phyloP scores from a whole-genome alignment of 2,888 invertebrate species.

The Creontiades dilutus region DNA sequence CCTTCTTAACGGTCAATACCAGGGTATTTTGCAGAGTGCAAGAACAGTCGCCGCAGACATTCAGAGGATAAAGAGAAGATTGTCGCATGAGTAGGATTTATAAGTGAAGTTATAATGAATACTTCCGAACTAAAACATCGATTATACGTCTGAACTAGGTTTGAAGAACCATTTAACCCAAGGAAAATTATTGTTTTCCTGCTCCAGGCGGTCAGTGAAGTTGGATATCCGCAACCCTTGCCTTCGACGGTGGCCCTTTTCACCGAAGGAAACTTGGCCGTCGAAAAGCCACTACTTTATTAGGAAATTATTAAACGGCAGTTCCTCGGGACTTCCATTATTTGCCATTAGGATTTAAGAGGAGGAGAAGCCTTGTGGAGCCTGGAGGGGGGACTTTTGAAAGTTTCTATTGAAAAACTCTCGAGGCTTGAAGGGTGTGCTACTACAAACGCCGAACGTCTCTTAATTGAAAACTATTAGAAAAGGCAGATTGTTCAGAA shows the following conservation, averaged over 20 bases:
- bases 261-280: slow-evolving; percentile 44
- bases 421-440: slow-evolving; percentile 8
- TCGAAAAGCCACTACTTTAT: slow-evolving; percentile 58
- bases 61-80: too few relatives aligned
- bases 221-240: slow-evolving; percentile 4
- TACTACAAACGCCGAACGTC: slow-evolving; percentile 51
- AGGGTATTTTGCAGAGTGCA: too few relatives aligned
- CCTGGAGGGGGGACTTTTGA: not conserved
- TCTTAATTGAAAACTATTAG: slow-evolving; percentile 64
- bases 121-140: too few relatives aligned
- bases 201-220: slow-evolving; percentile 5
- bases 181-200: not conserved
- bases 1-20: too few relatives aligned
- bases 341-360: slow-evolving; percentile 60
- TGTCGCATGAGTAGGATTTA: too few relatives aligned
- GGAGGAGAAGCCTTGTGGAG: not conserved
- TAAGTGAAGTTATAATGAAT: too few relatives aligned
- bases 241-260: not conserved
- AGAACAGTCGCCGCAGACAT: too few relatives aligned
- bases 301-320: slow-evolving; percentile 66
- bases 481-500: slow-evolving; percentile 4
- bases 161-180: not conserved
- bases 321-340: slow-evolving; percentile 48
- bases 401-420: slow-evolving; percentile 66
- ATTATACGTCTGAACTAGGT: too few relatives aligned